A percentile compares a stretch with the other conserved stretches of the same genome.
Conservation (phyloP, 2,113 vertebrate genomes). For the Platanista minor region DNA sequence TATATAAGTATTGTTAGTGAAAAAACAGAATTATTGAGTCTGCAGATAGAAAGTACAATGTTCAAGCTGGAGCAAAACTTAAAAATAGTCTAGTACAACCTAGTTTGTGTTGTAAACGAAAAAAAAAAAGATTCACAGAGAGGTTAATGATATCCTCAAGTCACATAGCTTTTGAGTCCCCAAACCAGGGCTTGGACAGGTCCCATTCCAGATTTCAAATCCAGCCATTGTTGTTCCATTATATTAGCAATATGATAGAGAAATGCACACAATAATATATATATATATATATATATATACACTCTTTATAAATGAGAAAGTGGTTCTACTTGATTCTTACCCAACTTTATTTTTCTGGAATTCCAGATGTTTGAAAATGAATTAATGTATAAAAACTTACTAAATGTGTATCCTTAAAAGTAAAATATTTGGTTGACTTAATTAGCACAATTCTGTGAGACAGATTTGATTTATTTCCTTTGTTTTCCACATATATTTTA, state of each 20-base stretch:
- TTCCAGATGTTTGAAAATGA: background rate
- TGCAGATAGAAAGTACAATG: background rate
- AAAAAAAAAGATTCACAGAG: background rate
- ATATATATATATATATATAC: too few species aligned
- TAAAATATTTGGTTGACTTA: background rate
- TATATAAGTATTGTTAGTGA: background rate
- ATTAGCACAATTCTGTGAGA: background rate
- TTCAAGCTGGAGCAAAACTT: background rate
- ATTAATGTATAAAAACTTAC: background rate
- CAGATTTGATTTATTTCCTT: background rate
- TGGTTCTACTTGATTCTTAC: background rate
- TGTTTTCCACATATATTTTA: background rate
- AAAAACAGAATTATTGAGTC: background rate
- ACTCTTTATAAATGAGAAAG: background rate
- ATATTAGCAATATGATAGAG: background rate
- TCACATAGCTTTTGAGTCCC: background rate
- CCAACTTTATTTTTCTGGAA: background rate
- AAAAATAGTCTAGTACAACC: background rate
- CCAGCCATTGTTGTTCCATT: background rate
- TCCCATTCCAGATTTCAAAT: background rate
- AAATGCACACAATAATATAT: background rate
- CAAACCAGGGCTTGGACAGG: background rate
- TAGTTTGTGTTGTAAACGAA: background rate
- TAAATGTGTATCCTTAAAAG: background rate
- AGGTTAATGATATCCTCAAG: background rate